These are phyloP conservation scores for Oscheius sp. DNA, from an alignment of 1,140 invertebrate genomes.

Conservation along the genomic window DNA sequence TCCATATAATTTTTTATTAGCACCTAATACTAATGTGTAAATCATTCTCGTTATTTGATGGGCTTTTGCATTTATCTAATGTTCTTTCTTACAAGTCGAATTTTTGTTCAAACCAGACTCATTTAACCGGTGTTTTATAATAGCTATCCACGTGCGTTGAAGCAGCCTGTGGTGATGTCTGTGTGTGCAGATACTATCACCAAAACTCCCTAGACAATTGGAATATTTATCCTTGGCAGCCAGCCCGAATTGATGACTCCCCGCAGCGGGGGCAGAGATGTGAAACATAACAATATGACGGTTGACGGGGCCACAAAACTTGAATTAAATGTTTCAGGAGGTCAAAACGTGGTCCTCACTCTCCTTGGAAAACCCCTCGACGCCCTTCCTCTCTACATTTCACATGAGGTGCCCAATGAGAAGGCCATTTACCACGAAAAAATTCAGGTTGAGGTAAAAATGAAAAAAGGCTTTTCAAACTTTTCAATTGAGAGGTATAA, in stretches of 20 bases:
- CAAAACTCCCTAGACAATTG: constrained; percentile 10
- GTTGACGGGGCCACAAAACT: constrained; percentile 7
- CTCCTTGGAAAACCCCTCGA: constrained; percentile 62
- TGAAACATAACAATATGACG: neutral
- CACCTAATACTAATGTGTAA: no score
- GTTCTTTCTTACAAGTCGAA: no score
- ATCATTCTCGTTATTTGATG: no score
- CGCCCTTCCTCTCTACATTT: constrained; percentile 24
- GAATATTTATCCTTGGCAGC: constrained; percentile 9
- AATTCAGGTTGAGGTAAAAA: no score
- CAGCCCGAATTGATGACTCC: neutral
- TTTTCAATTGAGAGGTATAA: no score
- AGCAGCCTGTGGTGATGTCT: neutral
- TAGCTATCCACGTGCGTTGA: no score
- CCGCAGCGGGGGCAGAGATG: neutral
- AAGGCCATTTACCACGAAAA: no score
- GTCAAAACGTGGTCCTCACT: constrained; percentile 65
- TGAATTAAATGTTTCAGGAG: constrained; percentile 55
- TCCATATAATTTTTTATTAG: no score
- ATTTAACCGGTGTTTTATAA: no score
- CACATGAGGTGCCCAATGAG: constrained; percentile 13
- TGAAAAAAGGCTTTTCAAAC: no score
- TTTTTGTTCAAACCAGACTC: neutral
- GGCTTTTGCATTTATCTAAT: no score
- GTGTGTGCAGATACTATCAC: neutral